A percentile compares a stretch with the other conserved stretches of the same genome.
These are phyloP conservation scores for Pipistrellus kuhlii DNA, from an alignment of 2,797 vertebrate genomes.

Conservation along the genomic window DNA sequence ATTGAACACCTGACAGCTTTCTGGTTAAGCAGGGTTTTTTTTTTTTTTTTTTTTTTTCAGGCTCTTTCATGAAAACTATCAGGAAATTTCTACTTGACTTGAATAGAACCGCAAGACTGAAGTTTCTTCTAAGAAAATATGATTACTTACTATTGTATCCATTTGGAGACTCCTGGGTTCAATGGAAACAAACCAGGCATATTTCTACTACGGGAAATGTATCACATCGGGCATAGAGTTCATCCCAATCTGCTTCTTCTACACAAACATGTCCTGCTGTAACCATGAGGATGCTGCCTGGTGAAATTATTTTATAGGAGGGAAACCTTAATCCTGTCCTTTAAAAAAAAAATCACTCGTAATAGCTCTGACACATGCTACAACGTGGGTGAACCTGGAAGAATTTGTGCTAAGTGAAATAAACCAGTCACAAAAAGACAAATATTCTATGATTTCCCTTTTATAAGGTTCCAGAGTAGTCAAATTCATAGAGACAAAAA, in stretches of 20 bases:
- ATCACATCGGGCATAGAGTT: background rate
- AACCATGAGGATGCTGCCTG: background rate
- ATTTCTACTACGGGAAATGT: background rate
- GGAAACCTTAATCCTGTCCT: conserved; percentile 5
- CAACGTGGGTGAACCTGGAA: background rate
- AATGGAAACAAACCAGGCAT: conserved; percentile 18
- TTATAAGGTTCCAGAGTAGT: background rate
- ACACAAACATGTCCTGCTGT: background rate
- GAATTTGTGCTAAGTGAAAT: conserved; percentile 26
- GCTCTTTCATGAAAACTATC: conserved; percentile 69
- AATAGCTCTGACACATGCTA: background rate
- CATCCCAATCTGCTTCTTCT: background rate
- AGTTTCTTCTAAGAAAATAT: conserved; percentile 73
- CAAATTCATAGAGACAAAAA: background rate
- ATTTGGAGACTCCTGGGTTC: conserved; percentile 57
- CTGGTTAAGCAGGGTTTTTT: conserved; percentile 74
- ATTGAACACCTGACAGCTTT: conserved; percentile 73
- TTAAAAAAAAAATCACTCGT: conserved; percentile 9
- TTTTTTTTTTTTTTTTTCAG: conserved; percentile 69
- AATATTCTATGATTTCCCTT: background rate
- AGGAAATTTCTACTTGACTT: conserved; percentile 78
- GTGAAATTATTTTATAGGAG: background rate
- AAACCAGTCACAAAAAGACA: background rate
- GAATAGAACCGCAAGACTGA: conserved; percentile 67
- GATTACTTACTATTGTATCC: conserved; percentile 57